phyloP scores from a whole-genome alignment of 2,888 invertebrate species.

The Cantharis lateralis region DNA sequence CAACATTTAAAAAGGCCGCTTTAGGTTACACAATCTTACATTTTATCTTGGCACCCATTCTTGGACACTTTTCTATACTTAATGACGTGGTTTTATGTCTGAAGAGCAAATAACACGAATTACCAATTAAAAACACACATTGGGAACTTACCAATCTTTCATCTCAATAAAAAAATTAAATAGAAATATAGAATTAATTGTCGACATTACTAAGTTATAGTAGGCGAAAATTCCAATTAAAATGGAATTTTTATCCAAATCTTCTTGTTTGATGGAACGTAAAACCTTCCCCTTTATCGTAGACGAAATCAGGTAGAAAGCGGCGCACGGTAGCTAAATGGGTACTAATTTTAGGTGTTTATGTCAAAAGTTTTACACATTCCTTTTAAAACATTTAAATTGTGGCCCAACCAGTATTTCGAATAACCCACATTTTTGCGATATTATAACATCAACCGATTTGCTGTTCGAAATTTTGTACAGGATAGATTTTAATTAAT shows the following conservation, averaged over 20 bases:
- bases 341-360: slow-evolving; percentile 40
- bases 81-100: slow-evolving; percentile 15
- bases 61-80: slow-evolving; percentile 7
- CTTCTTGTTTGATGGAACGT: slow-evolving; percentile 14
- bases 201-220: not conserved
- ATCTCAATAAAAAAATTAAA: not conserved
- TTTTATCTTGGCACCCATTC: slow-evolving; percentile 20
- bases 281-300: slow-evolving; percentile 23
- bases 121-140: not conserved
- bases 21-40: slow-evolving; percentile 21
- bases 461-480: not conserved
- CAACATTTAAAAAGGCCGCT: slow-evolving; percentile 33
- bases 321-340: slow-evolving; percentile 34
- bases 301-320: slow-evolving; percentile 25
- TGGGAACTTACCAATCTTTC: not conserved
- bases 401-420: slow-evolving; percentile 4
- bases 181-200: not conserved
- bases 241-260: slow-evolving; percentile 5
- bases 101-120: not conserved
- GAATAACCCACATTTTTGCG: not conserved
- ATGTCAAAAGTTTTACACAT: slow-evolving; percentile 42
- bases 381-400: slow-evolving; percentile 32
- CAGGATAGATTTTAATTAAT: not conserved
- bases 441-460: not conserved
- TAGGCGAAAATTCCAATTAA: not conserved